phyloP scores from a whole-genome alignment of 2,113 vertebrate species.

The Crotalus viridis region DNA sequence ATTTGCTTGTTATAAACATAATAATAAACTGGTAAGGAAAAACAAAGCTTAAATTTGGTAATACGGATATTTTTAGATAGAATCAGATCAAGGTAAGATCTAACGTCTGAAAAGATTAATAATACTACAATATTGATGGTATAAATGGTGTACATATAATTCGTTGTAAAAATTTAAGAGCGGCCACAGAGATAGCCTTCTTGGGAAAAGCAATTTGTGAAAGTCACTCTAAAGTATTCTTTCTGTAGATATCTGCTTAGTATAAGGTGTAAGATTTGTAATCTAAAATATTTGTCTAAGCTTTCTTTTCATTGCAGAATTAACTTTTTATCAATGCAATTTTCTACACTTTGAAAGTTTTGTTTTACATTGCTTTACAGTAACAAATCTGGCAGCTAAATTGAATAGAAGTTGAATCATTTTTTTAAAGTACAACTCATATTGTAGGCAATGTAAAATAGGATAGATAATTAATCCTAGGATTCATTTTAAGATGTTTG shows the following conservation, averaged over 20 bases:
- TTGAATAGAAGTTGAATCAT: background rate
- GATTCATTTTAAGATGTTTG: background rate
- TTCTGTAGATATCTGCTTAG: background rate
- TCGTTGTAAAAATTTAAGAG: background rate
- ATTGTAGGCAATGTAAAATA: background rate
- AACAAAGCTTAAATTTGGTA: too few relatives aligned
- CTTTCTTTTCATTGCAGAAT: background rate
- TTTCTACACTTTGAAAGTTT: background rate
- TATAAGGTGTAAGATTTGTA: background rate
- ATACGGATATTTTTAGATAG: background rate
- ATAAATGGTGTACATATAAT: background rate
- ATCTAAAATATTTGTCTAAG: background rate
- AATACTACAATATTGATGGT: background rate
- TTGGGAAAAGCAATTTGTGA: background rate
- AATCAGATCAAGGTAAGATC: background rate
- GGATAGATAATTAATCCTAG: background rate
- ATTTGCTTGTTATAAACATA: background rate
- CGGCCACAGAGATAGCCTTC: background rate
- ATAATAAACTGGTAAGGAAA: too few relatives aligned
- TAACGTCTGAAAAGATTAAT: background rate
- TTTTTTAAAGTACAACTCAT: background rate
- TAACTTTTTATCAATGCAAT: background rate
- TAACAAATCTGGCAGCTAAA: background rate
- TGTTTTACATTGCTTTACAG: background rate
- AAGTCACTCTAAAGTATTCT: background rate